Base-by-base conservation (phyloP, 2,888 invertebrate genomes). In the Allolobophora icterica region DNA sequence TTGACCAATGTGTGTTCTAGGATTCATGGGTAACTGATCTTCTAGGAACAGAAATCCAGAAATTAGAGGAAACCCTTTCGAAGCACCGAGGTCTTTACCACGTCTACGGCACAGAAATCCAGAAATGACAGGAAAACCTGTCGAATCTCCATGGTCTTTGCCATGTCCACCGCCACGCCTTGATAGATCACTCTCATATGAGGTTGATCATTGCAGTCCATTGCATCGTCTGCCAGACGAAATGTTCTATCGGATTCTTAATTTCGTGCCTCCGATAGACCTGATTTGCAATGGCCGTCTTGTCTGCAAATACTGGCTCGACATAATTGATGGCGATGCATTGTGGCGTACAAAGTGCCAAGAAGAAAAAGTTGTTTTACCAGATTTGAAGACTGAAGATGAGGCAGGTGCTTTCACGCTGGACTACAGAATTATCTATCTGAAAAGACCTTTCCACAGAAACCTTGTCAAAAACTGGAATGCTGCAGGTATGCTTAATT, bases 221-320 rank as follows among this genome's bases (percentile, higher is more conserved):
- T 87, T 87, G 87, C 87, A 87, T 87, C 34, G 87, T 38, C 87
- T 87, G 87, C 87, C 87, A 87, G 87, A 87, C 17, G 87, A 87
- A 87, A 38, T 87, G 38, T 87, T 87, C 87, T 87, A 13, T 33
- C 35, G 6, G 87, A 87, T 87, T 87, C 87, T 87, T 38, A 24
- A 17, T 34, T 38, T 19, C 35, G 87, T 87, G 34, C 35, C 87
- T 21, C 87, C 87, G 35, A 87, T 87, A 8, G 87, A 87, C 87
- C 38, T 87, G 87, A 87, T 87, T 35, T 38, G 87, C 87, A 35
- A 38, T 38, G 87, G 87, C 11, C 87, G 87, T 35, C 87, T 87
- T 87, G 87, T 87, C 34, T 87, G 87, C 87, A 87, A 87, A 87
- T 87, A 87, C 87, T 87, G 87, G 87, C 87, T 87, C 35, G 87